These are phyloP conservation scores for Odocoileus hemionus DNA, from an alignment of 2,113 vertebrate genomes.

Conservation along the genomic window DNA sequence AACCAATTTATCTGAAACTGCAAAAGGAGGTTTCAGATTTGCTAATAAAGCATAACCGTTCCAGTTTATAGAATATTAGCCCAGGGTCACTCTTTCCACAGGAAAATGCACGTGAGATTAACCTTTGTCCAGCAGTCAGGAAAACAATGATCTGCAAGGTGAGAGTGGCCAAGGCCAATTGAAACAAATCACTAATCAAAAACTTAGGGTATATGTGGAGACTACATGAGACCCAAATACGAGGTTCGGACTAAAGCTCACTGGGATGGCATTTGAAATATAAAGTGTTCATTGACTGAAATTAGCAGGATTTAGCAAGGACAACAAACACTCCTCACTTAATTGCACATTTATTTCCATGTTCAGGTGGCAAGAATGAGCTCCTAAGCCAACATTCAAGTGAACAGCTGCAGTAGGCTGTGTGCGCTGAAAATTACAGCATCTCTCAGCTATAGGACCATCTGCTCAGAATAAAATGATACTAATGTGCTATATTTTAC, in stretches of 20 bases:
- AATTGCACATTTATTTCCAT: conserved; percentile 78
- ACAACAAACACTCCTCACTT: conserved; percentile 77
- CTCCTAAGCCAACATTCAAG: conserved; percentile 81
- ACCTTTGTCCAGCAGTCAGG: conserved; percentile 42
- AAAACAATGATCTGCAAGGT: conserved; percentile 45
- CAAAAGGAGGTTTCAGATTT: conserved; percentile 36
- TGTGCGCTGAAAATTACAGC: conserved; percentile 77
- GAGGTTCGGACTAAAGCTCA: conserved; percentile 45
- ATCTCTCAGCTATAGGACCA: conserved; percentile 80
- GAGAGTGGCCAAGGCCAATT: conserved; percentile 44
- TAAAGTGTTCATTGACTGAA: conserved; percentile 67
- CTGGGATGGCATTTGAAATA: conserved; percentile 44
- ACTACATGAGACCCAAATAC: conserved; percentile 7
- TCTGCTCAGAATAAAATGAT: conserved; percentile 83
- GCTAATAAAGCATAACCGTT: conserved; percentile 27
- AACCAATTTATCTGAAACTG: conserved; percentile 43
- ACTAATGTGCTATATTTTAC: conserved; percentile 79
- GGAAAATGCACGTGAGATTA: conserved; percentile 18
- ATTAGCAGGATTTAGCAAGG: conserved; percentile 71
- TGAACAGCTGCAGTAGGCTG: conserved; percentile 84
- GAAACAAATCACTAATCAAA: conserved; percentile 47
- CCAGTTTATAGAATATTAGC: conserved; percentile 23
- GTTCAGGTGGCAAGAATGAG: conserved; percentile 80
- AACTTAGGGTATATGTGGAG: conserved; percentile 17
- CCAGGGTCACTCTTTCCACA: conserved; percentile 26